A percentile compares a stretch with the other conserved stretches of the same genome.
Conservation (phyloP, 2,888 invertebrate genomes). For the Eupithecia pulchellata region DNA sequence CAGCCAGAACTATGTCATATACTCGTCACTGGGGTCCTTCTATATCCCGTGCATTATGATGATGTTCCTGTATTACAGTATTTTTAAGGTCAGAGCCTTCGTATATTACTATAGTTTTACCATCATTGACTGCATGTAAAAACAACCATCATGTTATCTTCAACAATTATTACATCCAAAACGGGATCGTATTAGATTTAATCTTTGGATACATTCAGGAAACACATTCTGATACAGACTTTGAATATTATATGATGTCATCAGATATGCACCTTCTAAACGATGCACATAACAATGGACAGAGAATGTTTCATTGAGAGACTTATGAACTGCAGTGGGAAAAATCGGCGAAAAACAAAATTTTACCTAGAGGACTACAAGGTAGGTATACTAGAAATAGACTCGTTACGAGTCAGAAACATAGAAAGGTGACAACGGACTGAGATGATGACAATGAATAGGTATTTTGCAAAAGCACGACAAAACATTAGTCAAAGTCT, state of each 20-base stretch:
- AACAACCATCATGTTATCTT: too few species aligned
- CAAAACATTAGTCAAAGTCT: background rate
- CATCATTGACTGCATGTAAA: background rate
- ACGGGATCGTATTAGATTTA: too few species aligned
- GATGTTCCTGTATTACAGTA: conserved; percentile 98
- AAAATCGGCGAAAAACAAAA: background rate
- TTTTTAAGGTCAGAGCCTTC: conserved; percentile 92
- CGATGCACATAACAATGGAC: background rate
- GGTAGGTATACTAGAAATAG: too few species aligned
- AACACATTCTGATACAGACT: too few species aligned
- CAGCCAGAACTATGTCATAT: conserved; percentile 98
- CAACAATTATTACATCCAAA: too few species aligned
- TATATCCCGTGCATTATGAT: conserved; percentile 99
- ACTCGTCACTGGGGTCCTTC: conserved; percentile 98
- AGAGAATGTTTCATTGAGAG: background rate
- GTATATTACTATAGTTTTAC: background rate
- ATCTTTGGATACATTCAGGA: too few species aligned
- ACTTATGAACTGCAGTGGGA: background rate
- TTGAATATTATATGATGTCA: too few species aligned
- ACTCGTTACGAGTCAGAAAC: background rate
- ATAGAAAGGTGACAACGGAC: background rate
- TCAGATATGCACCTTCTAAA: too few species aligned
- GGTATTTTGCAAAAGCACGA: background rate
- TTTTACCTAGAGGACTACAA: too few species aligned
- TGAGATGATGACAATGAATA: background rate